phyloP scores from a whole-genome alignment of 2,888 invertebrate genomes.

The Troides helena region DNA sequence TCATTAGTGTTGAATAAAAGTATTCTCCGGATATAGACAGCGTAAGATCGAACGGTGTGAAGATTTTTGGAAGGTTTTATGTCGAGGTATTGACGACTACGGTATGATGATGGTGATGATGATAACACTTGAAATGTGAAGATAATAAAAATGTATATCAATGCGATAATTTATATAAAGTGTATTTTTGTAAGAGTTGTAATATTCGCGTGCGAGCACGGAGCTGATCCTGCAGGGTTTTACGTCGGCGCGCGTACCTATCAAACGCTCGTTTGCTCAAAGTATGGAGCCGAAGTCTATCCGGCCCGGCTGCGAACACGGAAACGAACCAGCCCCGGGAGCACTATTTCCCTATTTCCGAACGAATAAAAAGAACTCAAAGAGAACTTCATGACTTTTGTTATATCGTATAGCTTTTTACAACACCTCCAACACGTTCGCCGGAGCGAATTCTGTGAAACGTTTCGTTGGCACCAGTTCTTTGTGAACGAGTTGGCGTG shows the following conservation, averaged over 20 bases:
- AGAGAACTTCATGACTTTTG: conserved; percentile 74
- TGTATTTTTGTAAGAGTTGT: no score
- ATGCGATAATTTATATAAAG: no score
- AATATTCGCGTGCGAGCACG: no score
- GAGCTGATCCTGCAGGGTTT: conserved; percentile 32
- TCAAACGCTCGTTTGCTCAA: conserved; percentile 76
- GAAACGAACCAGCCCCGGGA: conserved; percentile 65
- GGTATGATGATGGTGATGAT: no score
- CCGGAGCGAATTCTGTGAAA: conserved; percentile 46
- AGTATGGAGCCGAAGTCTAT: conserved; percentile 71
- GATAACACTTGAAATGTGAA: no score
- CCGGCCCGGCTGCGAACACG: conserved; percentile 60
- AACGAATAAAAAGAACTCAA: conserved; percentile 72
- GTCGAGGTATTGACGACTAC: no score
- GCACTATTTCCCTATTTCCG: conserved; percentile 74
- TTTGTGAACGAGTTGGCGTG: conserved; percentile 27
- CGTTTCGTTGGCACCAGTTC: conserved; percentile 39
- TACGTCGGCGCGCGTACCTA: conserved; percentile 53
- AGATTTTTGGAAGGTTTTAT: no score
- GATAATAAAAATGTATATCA: no score
- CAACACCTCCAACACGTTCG: conserved; percentile 39
- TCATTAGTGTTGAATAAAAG: no score
- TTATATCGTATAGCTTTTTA: conserved; percentile 63
- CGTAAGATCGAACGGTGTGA: no score
- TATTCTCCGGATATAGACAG: no score